Evolutionary conservation across 2,888 invertebrate species (phyloP).

Genomic region (Cephus nigrinus): DNA sequence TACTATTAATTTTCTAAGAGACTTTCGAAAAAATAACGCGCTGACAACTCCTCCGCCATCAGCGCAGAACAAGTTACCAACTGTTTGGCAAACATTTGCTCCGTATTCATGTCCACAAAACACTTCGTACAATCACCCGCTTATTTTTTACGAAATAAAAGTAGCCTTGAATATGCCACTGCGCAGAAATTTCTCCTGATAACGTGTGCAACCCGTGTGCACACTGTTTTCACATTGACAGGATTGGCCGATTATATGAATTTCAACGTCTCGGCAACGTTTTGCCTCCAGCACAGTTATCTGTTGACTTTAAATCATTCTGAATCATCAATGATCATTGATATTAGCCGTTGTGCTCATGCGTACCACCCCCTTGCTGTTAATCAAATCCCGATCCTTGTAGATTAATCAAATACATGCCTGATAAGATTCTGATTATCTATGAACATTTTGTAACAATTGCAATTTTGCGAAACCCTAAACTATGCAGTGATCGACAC

Average conservation of each 20-base stretch:
- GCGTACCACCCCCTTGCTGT: not conserved
- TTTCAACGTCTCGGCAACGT: not conserved
- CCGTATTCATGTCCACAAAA: not conserved
- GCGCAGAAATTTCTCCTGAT: not conserved
- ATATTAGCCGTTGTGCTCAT: not conserved
- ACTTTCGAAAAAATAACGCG: not conserved
- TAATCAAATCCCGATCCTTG: not conserved
- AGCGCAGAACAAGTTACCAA: not conserved
- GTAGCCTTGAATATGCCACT: not conserved
- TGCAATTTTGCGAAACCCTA: not conserved
- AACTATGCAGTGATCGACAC: no score
- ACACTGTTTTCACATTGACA: not conserved
- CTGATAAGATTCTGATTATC: not conserved
- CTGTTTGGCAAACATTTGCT: not conserved
- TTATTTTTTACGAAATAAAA: not conserved
- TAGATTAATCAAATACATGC: not conserved
- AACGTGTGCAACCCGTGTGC: not conserved
- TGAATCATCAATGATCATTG: not conserved
- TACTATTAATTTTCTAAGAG: not conserved
- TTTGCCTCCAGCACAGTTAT: not conserved
- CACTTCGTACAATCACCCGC: not conserved
- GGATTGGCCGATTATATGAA: not conserved
- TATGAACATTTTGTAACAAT: not conserved
- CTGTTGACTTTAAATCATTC: not conserved
- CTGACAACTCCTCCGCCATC: not conserved